Evolutionary conservation across 2,888 invertebrate species (phyloP).

Genomic region (Poecilobothrus nobilitatus): DNA sequence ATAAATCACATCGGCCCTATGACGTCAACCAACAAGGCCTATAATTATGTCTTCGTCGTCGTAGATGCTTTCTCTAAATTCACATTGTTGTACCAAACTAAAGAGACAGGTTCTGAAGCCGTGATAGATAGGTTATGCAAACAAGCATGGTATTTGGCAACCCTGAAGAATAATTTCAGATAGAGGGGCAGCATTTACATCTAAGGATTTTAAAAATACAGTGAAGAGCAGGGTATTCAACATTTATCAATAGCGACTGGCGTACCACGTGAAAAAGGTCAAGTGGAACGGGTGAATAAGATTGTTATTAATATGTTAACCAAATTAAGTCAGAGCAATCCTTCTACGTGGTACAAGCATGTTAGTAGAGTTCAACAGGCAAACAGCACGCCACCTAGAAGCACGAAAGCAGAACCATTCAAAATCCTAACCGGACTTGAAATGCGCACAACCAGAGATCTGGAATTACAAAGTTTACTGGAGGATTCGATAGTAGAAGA

Average conservation of each 20-base stretch:
- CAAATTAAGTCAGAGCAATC: background rate
- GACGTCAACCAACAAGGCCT: background rate
- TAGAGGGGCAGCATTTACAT: conserved; percentile 27
- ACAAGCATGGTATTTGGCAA: conserved; percentile 33
- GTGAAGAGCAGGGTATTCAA: conserved; percentile 29
- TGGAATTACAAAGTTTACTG: background rate
- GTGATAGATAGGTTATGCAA: conserved; percentile 26
- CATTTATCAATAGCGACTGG: conserved; percentile 21
- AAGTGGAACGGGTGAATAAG: conserved; percentile 10
- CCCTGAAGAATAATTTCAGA: conserved; percentile 31
- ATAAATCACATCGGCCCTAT: background rate
- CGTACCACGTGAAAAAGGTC: conserved; percentile 6
- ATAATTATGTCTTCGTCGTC: conserved; percentile 28
- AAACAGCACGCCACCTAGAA: conserved; percentile 5
- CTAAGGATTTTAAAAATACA: conserved; percentile 29
- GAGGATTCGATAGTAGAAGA: too few relatives aligned
- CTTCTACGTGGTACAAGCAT: conserved; percentile 1
- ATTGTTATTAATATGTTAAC: conserved; percentile 7
- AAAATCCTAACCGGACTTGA: background rate
- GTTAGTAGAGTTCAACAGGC: background rate
- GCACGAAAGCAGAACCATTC: background rate
- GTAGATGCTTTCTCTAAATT: conserved; percentile 33
- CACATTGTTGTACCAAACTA: conserved; percentile 31
- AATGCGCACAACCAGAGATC: background rate
- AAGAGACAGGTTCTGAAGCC: conserved; percentile 26